Evolutionary conservation across 2,113 vertebrate genomes (phyloP).

Genomic region (Mus spicilegus): DNA sequence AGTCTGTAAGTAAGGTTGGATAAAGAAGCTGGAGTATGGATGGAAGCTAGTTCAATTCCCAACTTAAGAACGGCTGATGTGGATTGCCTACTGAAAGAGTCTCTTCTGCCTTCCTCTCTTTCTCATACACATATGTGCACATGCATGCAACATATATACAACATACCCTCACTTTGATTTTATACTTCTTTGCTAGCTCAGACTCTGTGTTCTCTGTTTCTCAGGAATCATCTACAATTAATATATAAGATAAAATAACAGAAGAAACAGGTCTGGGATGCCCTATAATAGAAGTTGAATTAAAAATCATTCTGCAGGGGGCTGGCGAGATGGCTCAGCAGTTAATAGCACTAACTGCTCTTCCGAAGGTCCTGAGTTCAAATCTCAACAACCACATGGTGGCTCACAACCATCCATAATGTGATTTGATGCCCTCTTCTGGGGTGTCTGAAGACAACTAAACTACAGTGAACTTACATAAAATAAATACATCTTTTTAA

Average conservation of each 20-base stretch:
- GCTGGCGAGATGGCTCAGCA: no score
- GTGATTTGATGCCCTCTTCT: no score
- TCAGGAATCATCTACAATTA: background rate
- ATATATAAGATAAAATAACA: background rate
- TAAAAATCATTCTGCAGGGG: background rate
- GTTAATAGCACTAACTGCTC: no score
- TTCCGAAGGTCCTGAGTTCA: no score
- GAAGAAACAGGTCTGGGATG: background rate
- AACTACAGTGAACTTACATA: no score
- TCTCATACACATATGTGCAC: background rate
- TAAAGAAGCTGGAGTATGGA: background rate
- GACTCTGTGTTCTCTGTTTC: background rate
- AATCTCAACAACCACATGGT: no score
- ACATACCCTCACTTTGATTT: background rate
- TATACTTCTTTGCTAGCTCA: background rate
- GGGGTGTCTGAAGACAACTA: no score
- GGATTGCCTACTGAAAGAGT: background rate
- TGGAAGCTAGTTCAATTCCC: background rate
- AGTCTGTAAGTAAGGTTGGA: background rate
- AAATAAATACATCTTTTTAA: no score
- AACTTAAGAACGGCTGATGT: background rate
- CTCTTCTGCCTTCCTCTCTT: background rate
- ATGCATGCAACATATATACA: background rate
- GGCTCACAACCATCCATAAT: no score
- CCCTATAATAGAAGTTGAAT: background rate